Evolutionary conservation across 1,140 invertebrate genomes (phyloP).

Genomic region (Scaptodrosophila lebanonensis): DNA sequence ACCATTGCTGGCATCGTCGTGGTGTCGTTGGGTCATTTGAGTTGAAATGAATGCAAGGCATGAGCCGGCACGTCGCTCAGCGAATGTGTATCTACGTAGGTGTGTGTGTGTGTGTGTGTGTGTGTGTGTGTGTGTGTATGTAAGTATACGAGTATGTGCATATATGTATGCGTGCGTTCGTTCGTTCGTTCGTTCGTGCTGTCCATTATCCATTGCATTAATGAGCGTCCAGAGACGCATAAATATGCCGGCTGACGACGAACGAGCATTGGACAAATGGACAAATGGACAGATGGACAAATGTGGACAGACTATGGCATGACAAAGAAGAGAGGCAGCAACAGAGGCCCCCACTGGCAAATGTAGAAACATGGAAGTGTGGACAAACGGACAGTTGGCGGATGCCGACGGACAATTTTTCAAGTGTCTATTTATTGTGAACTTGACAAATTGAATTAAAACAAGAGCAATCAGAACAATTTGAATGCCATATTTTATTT

Average conservation of each 20-base stretch:
- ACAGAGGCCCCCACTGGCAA: background rate
- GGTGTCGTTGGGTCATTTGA: conserved; percentile 38
- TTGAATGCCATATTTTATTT: background rate
- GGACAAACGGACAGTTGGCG: conserved; percentile 6
- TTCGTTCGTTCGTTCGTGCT: conserved; percentile 1
- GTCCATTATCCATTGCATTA: conserved; percentile 65
- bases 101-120: background rate
- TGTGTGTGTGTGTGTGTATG: background rate
- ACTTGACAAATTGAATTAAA: conserved; percentile 68
- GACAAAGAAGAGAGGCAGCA: conserved; percentile 1
- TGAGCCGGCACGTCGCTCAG: conserved; percentile 27
- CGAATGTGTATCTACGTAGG: background rate
- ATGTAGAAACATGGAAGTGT: background rate
- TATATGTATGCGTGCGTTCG: background rate
- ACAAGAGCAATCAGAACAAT: conserved; percentile 31
- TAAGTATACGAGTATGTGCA: background rate
- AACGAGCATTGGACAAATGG: no score
- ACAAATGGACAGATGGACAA: conserved; percentile 1
- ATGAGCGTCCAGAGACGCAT: conserved; percentile 66
- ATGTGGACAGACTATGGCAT: background rate
- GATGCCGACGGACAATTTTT: conserved; percentile 43
- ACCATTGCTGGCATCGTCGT: background rate
- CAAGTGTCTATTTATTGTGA: conserved; percentile 45
- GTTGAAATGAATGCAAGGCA: conserved; percentile 37
- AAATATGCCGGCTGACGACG: conserved; percentile 48